Evolutionary conservation across 2,113 vertebrate species (phyloP), one percentile per base, ranked within the genome.

Genomic region (Patagioenas fasciata): DNA sequence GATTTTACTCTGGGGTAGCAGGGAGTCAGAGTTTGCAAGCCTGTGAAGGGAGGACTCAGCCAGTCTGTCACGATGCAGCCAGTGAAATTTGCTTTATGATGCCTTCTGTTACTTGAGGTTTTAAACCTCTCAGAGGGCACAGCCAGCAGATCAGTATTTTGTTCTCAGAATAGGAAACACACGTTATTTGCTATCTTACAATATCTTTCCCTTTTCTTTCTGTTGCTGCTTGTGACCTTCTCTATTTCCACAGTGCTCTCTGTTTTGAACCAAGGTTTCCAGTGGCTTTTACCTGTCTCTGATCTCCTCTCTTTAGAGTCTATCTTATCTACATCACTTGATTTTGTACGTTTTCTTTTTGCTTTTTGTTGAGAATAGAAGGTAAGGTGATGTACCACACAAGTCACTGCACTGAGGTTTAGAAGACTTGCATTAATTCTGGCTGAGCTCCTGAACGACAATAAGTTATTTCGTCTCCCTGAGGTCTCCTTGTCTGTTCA

Each of bases 221-320:
- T 83, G 24, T 42, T 91, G 64, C 42, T 90, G 38, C 60, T 85
- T 80, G 38, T 95, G 88, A 95, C 82, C 88, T 86, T 70, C 69
- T 78, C 15, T 48, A 86, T 93, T 96, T 93, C 80, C 34, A 80
- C 15, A 0, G 2, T 58, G 50, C n/a, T 89, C 66, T 14, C 24
- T 64, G 31, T 90, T 95, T 88, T 88, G 72, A 97, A 78, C 67
- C 88, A n/a, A 28, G 11, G 65, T 90, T 91, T 94, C 64, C 85
- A 86, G 42, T 60, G 42, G 56, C 8, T 91, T 93, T 85, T 94
- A 10, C 34, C 56, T 80, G n/a, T 54, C 78, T 92, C 82, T 95
- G 71, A 90, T 93, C 64, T 75, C 24, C 28, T 94, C 2, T 0
- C 48, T 94, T 93, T 74, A 81, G 56, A 94, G 34, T 53, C 79